Evolutionary conservation across 2,888 invertebrate species (phyloP).

Genomic region (Polyploca ridens): DNA sequence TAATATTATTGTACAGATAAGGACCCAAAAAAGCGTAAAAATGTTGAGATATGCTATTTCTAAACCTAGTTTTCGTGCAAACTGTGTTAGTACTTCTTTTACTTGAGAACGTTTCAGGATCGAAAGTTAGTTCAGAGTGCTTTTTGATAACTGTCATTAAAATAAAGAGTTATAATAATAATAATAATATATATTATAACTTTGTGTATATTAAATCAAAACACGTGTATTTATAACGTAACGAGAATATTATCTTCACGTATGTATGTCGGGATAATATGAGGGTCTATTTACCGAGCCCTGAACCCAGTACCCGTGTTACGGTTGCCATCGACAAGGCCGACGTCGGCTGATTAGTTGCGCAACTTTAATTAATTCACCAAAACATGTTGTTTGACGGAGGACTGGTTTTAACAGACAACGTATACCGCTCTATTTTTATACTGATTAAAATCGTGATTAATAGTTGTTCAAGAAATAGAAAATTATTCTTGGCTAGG

Average conservation of each 20-base stretch:
- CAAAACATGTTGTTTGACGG: slow-evolving; percentile 19
- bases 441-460: neutral
- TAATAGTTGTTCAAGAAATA: no score
- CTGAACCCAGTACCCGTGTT: slow-evolving; percentile 6
- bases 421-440: neutral
- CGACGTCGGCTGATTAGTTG: slow-evolving; percentile 3
- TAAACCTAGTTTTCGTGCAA: no score
- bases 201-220: neutral
- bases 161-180: no score
- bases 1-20: no score
- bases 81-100: no score
- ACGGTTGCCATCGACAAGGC: slow-evolving; percentile 10
- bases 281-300: slow-evolving; percentile 6
- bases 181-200: neutral
- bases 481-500: no score
- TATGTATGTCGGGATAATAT: slow-evolving; percentile 8
- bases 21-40: no score
- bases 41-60: no score
- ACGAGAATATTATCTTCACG: neutral
- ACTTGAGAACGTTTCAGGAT: no score
- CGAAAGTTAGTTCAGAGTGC: no score
- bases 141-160: no score
- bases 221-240: neutral
- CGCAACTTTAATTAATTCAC: slow-evolving; percentile 24
- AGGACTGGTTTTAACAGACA: neutral